Conservation (phyloP, 2,888 invertebrate genomes). For the Luperina testacea region DNA sequence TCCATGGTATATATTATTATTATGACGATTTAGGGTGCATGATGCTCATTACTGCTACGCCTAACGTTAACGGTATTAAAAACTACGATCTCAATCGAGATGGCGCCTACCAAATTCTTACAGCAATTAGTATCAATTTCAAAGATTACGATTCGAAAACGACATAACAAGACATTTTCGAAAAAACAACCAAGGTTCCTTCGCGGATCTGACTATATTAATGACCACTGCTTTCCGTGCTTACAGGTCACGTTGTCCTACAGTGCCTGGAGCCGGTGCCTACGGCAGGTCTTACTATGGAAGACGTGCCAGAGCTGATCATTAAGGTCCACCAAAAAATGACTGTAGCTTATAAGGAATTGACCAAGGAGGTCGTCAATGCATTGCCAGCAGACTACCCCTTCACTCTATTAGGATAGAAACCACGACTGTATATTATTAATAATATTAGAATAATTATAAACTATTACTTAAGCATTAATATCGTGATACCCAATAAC, state of each 20-base stretch:
- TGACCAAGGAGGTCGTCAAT: slow-evolving; percentile 84
- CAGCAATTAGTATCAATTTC: background rate
- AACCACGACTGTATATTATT: slow-evolving; percentile 40
- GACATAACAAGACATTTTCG: background rate
- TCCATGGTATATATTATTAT: background rate
- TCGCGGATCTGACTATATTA: background rate
- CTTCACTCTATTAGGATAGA: slow-evolving; percentile 71
- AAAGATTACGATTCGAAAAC: background rate
- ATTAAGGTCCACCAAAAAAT: slow-evolving; percentile 82
- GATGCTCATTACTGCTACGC: background rate
- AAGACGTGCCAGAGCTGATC: slow-evolving; percentile 86
- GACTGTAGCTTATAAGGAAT: slow-evolving; percentile 83
- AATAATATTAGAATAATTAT: slow-evolving; percentile 10
- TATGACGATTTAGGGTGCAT: background rate
- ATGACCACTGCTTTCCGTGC: slow-evolving; percentile 34
- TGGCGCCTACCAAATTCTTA: background rate
- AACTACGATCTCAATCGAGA: background rate
- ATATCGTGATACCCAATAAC: background rate
- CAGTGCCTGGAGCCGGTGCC: slow-evolving; percentile 87
- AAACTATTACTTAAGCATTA: background rate
- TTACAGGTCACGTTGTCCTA: slow-evolving; percentile 88
- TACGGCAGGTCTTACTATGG: slow-evolving; percentile 82
- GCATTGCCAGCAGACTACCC: slow-evolving; percentile 83
- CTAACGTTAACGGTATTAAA: background rate
- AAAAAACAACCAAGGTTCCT: background rate